phyloP scores from a whole-genome alignment of 1,140 invertebrate species.

The Chrysoperla carnea region DNA sequence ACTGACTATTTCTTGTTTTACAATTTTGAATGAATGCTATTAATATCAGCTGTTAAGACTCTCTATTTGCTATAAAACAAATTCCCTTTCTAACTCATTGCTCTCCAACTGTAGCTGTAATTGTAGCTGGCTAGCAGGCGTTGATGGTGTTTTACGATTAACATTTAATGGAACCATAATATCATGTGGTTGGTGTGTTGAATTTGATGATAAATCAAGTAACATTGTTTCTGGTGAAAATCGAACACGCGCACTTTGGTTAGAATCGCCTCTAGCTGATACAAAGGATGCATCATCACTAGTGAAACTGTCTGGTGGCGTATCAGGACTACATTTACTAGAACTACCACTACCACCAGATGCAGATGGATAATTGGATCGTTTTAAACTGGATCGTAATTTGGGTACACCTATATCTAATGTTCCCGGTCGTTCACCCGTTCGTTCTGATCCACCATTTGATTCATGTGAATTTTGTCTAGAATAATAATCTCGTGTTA shows the following conservation, averaged over 20 bases:
- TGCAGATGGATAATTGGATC: slow-evolving; percentile 40
- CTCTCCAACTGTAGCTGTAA: too few species aligned
- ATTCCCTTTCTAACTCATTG: background rate
- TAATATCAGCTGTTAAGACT: background rate
- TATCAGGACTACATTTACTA: slow-evolving; percentile 14
- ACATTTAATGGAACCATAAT: background rate
- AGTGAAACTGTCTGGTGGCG: slow-evolving; percentile 64
- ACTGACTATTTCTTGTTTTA: too few species aligned
- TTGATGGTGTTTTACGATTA: slow-evolving; percentile 3
- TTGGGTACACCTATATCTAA: slow-evolving; percentile 39
- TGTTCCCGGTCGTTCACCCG: slow-evolving; percentile 52
- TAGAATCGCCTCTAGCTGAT: slow-evolving; percentile 56
- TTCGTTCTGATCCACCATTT: slow-evolving; percentile 16
- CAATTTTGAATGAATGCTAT: too few species aligned
- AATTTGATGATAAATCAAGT: slow-evolving; percentile 16
- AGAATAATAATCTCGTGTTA: slow-evolving; percentile 21
- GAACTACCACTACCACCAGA: background rate
- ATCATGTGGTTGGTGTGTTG: background rate
- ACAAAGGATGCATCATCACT: slow-evolving; percentile 73
- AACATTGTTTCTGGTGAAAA: slow-evolving; percentile 60
- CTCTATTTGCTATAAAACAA: slow-evolving; percentile 1
- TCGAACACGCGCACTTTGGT: slow-evolving; percentile 46
- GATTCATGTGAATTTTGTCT: slow-evolving; percentile 38
- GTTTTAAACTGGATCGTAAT: slow-evolving; percentile 56
- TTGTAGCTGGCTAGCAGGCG: background rate